Evolutionary conservation across 1,140 invertebrate genomes (phyloP).

Genomic region (Micrasema longulum): DNA sequence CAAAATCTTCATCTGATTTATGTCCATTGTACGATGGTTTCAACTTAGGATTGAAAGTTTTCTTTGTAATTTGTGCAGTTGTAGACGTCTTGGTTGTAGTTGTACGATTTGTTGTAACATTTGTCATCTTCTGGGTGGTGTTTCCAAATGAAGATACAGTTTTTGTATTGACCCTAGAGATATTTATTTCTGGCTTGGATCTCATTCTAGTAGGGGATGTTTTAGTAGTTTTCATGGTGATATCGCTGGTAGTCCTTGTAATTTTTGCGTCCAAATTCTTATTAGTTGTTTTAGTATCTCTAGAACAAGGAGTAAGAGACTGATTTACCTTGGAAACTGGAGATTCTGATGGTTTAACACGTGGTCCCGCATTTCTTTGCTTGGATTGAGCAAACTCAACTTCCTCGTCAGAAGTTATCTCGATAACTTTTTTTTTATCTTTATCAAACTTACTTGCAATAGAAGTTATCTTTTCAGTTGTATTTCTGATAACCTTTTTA

Average conservation of each 20-base stretch:
- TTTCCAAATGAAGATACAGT: slow-evolving; percentile 56
- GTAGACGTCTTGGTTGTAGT: slow-evolving; percentile 60
- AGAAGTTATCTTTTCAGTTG: slow-evolving; percentile 32
- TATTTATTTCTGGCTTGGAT: slow-evolving; percentile 66
- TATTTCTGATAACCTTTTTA: slow-evolving; percentile 26
- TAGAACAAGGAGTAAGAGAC: slow-evolving; percentile 32
- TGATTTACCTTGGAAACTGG: no score
- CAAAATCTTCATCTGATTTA: slow-evolving; percentile 65
- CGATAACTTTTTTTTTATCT: slow-evolving; percentile 30
- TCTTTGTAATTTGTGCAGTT: slow-evolving; percentile 61
- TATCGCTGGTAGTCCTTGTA: slow-evolving; percentile 69
- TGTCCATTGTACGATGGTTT: slow-evolving; percentile 55
- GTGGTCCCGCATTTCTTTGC: slow-evolving; percentile 22
- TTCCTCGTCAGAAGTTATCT: slow-evolving; percentile 40
- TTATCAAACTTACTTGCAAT: slow-evolving; percentile 26
- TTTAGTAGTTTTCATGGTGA: slow-evolving; percentile 66
- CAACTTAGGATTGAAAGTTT: slow-evolving; percentile 26
- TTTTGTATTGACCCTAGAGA: slow-evolving; percentile 58
- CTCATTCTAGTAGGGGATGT: slow-evolving; percentile 60
- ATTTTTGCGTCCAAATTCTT: slow-evolving; percentile 63
- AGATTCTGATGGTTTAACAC: slow-evolving; percentile 39
- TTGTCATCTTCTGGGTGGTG: slow-evolving; percentile 59
- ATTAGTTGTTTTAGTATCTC: slow-evolving; percentile 28
- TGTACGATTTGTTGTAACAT: slow-evolving; percentile 53
- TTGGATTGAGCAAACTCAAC: slow-evolving; percentile 38